Conservation (phyloP, 1,140 invertebrate genomes). For the Heliconius hewitsoni region DNA sequence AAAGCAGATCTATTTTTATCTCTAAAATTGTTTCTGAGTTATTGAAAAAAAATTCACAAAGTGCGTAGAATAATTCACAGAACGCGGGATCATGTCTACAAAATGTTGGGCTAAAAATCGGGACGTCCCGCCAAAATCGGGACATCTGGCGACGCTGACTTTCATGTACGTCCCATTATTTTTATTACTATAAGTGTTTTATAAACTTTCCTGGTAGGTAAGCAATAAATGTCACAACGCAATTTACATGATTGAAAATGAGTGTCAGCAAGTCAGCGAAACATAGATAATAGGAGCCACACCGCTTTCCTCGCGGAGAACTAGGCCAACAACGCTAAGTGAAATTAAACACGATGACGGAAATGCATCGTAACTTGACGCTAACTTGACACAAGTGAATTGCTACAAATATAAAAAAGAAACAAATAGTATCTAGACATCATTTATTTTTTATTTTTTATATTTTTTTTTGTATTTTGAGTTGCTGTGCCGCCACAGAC, state of each 20-base stretch:
- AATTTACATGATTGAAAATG: conserved; percentile 35
- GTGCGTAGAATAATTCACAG: too few relatives aligned
- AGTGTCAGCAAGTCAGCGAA: conserved; percentile 33
- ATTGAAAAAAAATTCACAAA: too few relatives aligned
- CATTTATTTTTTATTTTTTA: too few relatives aligned
- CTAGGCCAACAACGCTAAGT: conserved; percentile 51
- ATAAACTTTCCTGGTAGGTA: neutral
- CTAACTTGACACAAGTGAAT: neutral
- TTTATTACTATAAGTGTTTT: neutral
- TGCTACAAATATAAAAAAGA: neutral
- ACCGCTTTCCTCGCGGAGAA: conserved; percentile 61
- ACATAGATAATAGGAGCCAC: conserved; percentile 56
- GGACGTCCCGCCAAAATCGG: too few relatives aligned
- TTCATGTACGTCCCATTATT: neutral
- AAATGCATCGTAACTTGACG: conserved; percentile 41
- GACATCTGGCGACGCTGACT: too few relatives aligned
- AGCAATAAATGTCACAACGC: neutral
- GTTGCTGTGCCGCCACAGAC: too few relatives aligned
- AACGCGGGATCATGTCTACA: too few relatives aligned
- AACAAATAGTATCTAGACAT: too few relatives aligned
- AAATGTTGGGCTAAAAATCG: too few relatives aligned
- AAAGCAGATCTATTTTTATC: too few relatives aligned
- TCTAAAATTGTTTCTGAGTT: too few relatives aligned
- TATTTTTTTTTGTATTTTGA: too few relatives aligned
- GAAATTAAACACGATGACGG: conserved; percentile 62